Conservation (phyloP, 1,140 invertebrate species). For the Papilio polyxenes region DNA sequence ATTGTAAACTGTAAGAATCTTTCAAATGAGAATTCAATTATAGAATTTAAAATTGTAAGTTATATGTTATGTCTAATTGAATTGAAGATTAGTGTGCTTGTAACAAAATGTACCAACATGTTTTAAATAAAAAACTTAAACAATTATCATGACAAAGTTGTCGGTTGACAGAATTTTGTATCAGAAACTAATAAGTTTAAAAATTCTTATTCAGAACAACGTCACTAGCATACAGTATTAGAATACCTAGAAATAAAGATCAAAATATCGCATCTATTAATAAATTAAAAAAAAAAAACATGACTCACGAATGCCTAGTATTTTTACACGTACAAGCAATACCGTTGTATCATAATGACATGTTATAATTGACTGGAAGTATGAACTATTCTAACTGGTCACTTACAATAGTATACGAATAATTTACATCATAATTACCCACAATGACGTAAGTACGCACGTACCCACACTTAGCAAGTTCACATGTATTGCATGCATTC, state of each 20-base stretch:
- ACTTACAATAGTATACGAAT: background rate
- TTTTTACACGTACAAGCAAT: background rate
- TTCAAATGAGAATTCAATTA: too few relatives aligned
- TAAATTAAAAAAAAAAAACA: background rate
- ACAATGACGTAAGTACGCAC: slow-evolving; percentile 24
- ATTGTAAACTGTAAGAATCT: too few relatives aligned
- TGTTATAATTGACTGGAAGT: background rate
- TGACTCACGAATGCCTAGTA: slow-evolving; percentile 1
- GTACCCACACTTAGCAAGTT: background rate
- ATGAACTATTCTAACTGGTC: background rate
- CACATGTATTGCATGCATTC: background rate
- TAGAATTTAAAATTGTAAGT: too few relatives aligned
- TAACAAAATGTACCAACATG: too few relatives aligned
- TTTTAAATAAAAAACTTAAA: too few relatives aligned
- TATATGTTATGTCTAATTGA: too few relatives aligned
- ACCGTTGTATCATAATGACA: background rate
- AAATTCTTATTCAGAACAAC: background rate
- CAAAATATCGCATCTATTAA: background rate
- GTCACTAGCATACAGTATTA: background rate
- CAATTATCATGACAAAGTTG: too few relatives aligned
- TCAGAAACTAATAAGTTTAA: too few relatives aligned
- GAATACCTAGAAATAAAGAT: background rate
- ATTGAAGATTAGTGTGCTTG: too few relatives aligned
- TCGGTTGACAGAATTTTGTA: too few relatives aligned
- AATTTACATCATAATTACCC: slow-evolving; percentile 17